These are phyloP conservation scores for Prochilodus magdalenae DNA, from an alignment of 2,113 vertebrate genomes.

Conservation along the genomic window DNA sequence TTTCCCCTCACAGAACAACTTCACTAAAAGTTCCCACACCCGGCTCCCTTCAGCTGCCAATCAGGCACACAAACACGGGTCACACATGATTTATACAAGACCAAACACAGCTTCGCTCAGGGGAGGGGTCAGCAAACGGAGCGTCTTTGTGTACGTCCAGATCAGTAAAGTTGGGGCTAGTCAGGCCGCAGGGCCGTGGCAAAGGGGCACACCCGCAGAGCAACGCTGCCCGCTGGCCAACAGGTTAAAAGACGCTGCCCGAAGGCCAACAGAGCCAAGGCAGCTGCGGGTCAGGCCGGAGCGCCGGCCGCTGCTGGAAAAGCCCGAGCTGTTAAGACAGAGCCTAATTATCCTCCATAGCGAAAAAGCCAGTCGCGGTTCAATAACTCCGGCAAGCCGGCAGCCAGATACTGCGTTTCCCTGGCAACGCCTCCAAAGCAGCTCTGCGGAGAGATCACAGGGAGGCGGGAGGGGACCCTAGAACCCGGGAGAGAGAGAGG, in stretches of 20 bases:
- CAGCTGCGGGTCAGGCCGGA: constrained; percentile 90
- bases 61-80: constrained; percentile 23
- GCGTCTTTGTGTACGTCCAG: constrained; percentile 17
- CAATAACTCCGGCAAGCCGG: constrained; percentile 97
- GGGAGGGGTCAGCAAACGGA: constrained; percentile 29
- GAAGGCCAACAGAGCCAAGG: constrained; percentile 81
- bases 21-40: constrained; percentile 37
- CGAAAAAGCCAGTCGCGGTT: constrained; percentile 93
- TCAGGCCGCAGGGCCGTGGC: background rate
- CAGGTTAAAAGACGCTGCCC: constrained; percentile 64
- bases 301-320: constrained; percentile 89
- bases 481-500: constrained; percentile 36
- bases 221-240: constrained; percentile 19
- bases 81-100: constrained; percentile 42
- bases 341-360: constrained; percentile 96
- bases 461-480: constrained; percentile 60
- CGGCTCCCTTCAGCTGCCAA: constrained; percentile 41
- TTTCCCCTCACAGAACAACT: constrained; percentile 55
- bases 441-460: constrained; percentile 69
- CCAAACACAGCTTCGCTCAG: constrained; percentile 14
- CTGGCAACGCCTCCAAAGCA: constrained; percentile 85
- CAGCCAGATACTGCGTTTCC: constrained; percentile 96
- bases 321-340: constrained; percentile 92
- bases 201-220: background rate
- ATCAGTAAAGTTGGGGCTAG: constrained; percentile 11